Conservation (phyloP, 2,797 vertebrate genomes). For the Setipinna tenuifilis region DNA sequence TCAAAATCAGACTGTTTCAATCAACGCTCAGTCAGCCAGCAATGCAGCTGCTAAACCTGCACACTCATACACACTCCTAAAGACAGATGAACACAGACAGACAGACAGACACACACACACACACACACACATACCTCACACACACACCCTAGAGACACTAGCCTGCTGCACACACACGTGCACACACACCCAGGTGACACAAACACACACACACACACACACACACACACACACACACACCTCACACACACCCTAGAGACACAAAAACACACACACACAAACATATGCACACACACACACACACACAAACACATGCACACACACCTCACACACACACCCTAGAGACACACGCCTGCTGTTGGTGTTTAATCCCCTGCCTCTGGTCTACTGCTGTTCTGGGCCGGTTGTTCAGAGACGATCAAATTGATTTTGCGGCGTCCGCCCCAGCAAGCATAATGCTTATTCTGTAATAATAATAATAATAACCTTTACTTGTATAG, state of each 20-base stretch:
- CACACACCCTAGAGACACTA: too few relatives aligned
- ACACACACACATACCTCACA: too few relatives aligned
- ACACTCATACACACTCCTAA: background rate
- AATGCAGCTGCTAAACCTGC: background rate
- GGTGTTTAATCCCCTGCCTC: constrained; percentile 7
- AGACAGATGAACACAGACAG: background rate
- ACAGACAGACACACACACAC: too few relatives aligned
- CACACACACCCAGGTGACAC: background rate
- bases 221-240: background rate
- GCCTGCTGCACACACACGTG: too few relatives aligned
- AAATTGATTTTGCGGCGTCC: background rate
- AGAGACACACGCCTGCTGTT: background rate
- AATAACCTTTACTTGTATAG: too few relatives aligned
- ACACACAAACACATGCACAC: background rate
- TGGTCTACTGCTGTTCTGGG: background rate
- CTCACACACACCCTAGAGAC: background rate
- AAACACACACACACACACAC: background rate
- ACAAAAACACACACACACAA: too few relatives aligned
- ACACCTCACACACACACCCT: background rate
- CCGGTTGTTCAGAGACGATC: background rate
- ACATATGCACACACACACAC: too few relatives aligned
- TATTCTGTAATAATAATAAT: too few relatives aligned
- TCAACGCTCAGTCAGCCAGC: background rate
- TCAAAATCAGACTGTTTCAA: background rate
- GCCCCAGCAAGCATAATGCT: background rate